Percentiles rank a stretch among this genome's conserved stretches.
phyloP scores from a whole-genome alignment of 2,797 vertebrate species.

The Platalea minor region DNA sequence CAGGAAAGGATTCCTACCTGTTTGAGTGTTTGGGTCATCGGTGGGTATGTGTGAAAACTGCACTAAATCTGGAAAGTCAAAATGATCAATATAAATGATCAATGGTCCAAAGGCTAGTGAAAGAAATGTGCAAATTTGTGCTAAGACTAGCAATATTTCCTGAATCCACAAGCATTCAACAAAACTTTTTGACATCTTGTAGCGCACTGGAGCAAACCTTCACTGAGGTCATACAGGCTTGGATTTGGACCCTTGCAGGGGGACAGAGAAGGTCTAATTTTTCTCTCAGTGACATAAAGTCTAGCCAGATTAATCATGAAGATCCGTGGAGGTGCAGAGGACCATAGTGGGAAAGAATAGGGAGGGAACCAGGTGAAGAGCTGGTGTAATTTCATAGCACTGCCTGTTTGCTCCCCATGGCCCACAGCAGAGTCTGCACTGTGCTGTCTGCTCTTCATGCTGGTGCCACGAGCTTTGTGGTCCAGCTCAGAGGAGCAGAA shows the following conservation, averaged over 20 bases:
- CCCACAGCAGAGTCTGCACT: background rate
- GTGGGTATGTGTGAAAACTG: background rate
- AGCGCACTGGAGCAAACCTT: accelerated
- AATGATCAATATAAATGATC: background rate
- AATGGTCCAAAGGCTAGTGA: background rate
- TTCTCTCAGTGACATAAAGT: background rate
- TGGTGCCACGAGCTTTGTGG: background rate
- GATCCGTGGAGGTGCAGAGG: background rate
- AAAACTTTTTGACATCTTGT: background rate
- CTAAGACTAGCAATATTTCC: background rate
- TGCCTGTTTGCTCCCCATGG: accelerated
- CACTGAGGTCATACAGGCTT: background rate
- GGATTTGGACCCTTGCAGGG: background rate
- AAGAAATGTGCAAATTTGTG: background rate
- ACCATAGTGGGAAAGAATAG: background rate
- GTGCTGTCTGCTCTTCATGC: background rate
- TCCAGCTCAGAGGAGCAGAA: background rate
- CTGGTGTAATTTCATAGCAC: background rate
- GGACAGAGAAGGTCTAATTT: background rate
- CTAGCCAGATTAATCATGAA: background rate
- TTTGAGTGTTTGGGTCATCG: accelerated
- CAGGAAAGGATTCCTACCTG: background rate
- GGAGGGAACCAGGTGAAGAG: background rate
- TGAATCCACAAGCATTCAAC: background rate
- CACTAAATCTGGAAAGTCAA: background rate